phyloP scores from a whole-genome alignment of 2,888 invertebrate genomes.

The Exephanes ischioxanthus region DNA sequence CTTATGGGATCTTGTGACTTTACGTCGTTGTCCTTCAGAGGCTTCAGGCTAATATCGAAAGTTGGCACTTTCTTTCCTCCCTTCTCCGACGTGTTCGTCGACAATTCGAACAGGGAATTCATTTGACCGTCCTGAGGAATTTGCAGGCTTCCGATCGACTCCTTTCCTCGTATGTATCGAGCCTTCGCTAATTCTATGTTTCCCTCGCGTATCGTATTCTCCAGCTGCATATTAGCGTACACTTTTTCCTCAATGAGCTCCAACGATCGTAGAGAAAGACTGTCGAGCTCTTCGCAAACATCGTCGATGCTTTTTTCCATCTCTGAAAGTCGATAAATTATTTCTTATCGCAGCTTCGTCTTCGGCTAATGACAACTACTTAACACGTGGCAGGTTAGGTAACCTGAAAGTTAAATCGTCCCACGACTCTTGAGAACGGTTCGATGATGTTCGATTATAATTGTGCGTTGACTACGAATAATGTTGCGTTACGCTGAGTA shows the following conservation, averaged over 20 bases:
- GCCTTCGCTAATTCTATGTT: conserved; percentile 91
- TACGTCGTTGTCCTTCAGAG: conserved; percentile 81
- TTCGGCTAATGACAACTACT: not conserved
- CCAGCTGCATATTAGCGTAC: conserved; percentile 89
- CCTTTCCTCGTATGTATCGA: conserved; percentile 92
- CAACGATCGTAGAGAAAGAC: conserved; percentile 89
- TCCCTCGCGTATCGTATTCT: conserved; percentile 89
- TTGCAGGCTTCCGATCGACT: conserved; percentile 89
- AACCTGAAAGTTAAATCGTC: conserved; percentile 10
- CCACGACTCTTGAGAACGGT: not conserved
- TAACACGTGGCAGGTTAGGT: conserved; percentile 47
- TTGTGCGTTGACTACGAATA: not conserved
- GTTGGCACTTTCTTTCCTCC: conserved; percentile 72
- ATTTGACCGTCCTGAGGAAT: conserved; percentile 87
- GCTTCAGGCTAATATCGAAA: conserved; percentile 80
- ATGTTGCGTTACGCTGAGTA: not conserved
- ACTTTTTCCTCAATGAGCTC: conserved; percentile 92
- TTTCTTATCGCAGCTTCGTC: not conserved
- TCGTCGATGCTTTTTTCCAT: conserved; percentile 80
- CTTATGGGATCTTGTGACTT: conserved; percentile 89
- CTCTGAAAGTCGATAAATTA: conserved; percentile 61
- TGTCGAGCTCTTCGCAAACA: conserved; percentile 89
- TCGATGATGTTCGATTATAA: not conserved
- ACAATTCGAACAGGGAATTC: conserved; percentile 80
- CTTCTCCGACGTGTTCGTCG: conserved; percentile 73